Conservation (phyloP, 2,113 vertebrate genomes). For the Saguinus midas region DNA sequence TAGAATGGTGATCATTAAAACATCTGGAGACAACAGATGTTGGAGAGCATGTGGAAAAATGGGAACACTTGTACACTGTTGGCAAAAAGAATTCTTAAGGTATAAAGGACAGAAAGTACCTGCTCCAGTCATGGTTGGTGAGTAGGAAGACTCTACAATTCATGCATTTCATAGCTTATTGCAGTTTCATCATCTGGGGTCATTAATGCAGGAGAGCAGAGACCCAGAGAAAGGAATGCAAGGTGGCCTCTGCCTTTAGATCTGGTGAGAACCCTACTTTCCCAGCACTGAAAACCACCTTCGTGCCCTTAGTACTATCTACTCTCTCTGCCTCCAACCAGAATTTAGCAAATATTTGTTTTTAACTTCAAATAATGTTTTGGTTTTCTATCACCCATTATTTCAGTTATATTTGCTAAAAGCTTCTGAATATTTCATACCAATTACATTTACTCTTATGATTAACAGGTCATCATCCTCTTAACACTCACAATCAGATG, state of each 20-base stretch:
- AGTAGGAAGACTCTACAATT: not conserved
- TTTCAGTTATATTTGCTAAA: constrained; percentile 47
- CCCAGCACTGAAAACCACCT: not conserved
- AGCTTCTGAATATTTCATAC: not conserved
- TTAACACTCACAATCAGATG: not conserved
- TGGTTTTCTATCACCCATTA: not conserved
- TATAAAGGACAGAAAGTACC: not conserved
- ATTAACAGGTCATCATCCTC: constrained; percentile 36
- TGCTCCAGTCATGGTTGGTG: not conserved
- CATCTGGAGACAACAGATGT: too few relatives aligned
- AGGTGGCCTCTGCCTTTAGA: not conserved
- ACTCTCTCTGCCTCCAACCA: not conserved
- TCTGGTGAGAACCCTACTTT: not conserved
- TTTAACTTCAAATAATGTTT: not conserved
- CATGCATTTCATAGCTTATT: too few relatives aligned
- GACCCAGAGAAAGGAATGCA: not conserved
- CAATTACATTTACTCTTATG: constrained; percentile 21
- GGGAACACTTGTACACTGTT: not conserved
- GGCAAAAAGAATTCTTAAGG: not conserved
- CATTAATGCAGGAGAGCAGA: not conserved
- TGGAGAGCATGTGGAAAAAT: too few relatives aligned
- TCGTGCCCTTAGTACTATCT: not conserved
- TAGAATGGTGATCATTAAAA: too few relatives aligned
- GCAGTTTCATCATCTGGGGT: not conserved
- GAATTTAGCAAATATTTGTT: not conserved